Evolutionary conservation across 2,888 invertebrate genomes (phyloP).

Genomic region (Drosophila diplacantha): DNA sequence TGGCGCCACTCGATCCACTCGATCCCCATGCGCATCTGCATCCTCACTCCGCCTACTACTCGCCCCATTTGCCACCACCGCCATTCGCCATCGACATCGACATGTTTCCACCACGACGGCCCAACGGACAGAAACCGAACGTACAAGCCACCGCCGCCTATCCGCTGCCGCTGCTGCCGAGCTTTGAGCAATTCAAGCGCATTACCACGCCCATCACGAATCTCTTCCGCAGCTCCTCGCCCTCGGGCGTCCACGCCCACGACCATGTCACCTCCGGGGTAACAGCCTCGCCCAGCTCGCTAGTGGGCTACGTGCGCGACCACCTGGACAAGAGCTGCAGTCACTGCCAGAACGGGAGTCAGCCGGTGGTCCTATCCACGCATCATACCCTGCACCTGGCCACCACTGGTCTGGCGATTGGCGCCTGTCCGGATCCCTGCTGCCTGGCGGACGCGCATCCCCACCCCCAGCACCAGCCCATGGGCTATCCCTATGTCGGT

Average conservation of each 20-base stretch:
- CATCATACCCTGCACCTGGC: conserved; percentile 62
- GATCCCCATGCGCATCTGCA: conserved; percentile 61
- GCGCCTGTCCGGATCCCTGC: conserved; percentile 70
- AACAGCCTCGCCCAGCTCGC: conserved; percentile 74
- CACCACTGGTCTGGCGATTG: conserved; percentile 71
- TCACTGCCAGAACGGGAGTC: conserved; percentile 75
- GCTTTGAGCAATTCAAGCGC: conserved; percentile 75
- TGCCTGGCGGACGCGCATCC: conserved; percentile 75
- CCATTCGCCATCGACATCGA: conserved; percentile 46
- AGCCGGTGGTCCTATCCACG: conserved; percentile 73
- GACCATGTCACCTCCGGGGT: conserved; percentile 61
- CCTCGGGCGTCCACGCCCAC: conserved; percentile 46
- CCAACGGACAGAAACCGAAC: conserved; percentile 66
- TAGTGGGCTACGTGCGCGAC: conserved; percentile 75
- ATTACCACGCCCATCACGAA: conserved; percentile 76
- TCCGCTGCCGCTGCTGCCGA: conserved; percentile 59
- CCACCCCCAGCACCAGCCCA: conserved; percentile 75
- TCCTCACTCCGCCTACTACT: conserved; percentile 74
- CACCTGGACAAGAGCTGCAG: conserved; percentile 75
- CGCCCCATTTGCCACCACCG: conserved; percentile 61
- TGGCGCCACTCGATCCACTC: conserved; percentile 42
- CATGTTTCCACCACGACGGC: conserved; percentile 63
- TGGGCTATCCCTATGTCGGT: conserved; percentile 68
- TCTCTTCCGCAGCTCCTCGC: conserved; percentile 75
- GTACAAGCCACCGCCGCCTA: conserved; percentile 53